Evolutionary conservation across 2,797 vertebrate genomes (phyloP).

Genomic region (Lophius americanus): DNA sequence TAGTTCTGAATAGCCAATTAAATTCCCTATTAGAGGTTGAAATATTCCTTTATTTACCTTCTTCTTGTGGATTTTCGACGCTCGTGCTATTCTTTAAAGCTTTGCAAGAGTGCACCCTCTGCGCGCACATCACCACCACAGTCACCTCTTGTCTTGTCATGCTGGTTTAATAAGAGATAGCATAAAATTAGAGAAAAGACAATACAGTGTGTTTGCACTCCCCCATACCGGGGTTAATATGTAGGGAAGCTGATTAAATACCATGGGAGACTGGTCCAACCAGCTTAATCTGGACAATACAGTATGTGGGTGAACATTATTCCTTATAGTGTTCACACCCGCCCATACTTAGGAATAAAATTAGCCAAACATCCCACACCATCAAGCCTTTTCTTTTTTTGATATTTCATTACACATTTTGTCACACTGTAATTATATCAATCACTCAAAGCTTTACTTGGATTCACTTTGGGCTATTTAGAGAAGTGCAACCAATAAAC

Average conservation of each 20-base stretch:
- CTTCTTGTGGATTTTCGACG: slow-evolving; percentile 61
- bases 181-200: slow-evolving; percentile 72
- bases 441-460: slow-evolving; percentile 35
- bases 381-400: slow-evolving; percentile 38
- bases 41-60: slow-evolving; percentile 78
- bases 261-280: slow-evolving; percentile 69
- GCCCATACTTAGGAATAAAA: slow-evolving; percentile 70
- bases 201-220: slow-evolving; percentile 71
- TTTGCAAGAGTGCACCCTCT: slow-evolving; percentile 26
- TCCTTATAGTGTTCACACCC: slow-evolving; percentile 70
- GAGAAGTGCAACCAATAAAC: slow-evolving; percentile 56
- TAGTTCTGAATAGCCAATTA: slow-evolving; percentile 79
- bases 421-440: slow-evolving; percentile 50
- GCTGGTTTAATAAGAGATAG: slow-evolving; percentile 78
- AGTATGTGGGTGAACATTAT: slow-evolving; percentile 70
- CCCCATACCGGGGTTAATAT: slow-evolving; percentile 72
- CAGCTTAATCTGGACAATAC: slow-evolving; percentile 70
- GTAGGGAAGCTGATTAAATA: slow-evolving; percentile 79
- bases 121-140: not conserved
- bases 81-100: slow-evolving; percentile 53
- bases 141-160: slow-evolving; percentile 53
- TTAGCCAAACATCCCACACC: slow-evolving; percentile 78
- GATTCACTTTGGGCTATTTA: slow-evolving; percentile 66
- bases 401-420: slow-evolving; percentile 34
- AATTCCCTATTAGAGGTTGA: slow-evolving; percentile 72